phyloP scores from a whole-genome alignment of 2,888 invertebrate species.

The Drosophila borealis region DNA sequence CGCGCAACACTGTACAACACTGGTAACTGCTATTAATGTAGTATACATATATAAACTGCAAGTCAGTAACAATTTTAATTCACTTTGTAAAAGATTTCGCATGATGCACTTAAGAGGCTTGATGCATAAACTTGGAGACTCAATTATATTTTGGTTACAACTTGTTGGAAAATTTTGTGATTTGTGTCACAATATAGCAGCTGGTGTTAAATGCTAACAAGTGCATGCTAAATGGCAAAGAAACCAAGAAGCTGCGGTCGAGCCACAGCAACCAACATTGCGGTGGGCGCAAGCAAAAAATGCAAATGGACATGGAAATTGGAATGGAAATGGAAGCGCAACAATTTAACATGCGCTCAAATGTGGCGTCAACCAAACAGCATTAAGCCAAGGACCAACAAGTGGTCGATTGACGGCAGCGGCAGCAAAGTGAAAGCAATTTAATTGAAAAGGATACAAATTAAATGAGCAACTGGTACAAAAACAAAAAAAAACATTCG shows the following conservation, averaged over 20 bases:
- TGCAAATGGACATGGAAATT: neutral
- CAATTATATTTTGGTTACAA: neutral
- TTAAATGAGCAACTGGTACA: conserved; percentile 29
- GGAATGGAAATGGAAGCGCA: neutral
- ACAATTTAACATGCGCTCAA: conserved; percentile 30
- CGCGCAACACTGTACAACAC: no score
- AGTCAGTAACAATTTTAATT: no score
- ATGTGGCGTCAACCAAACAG: conserved; percentile 18
- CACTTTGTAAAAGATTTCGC: no score
- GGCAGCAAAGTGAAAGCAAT: conserved; percentile 28
- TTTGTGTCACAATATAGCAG: conserved; percentile 11
- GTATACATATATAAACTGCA: no score
- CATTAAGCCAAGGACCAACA: conserved; percentile 21
- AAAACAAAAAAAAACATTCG: neutral
- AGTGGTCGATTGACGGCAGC: conserved; percentile 27
- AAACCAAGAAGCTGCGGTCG: conserved; percentile 17
- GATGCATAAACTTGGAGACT: no score
- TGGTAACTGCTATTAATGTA: no score
- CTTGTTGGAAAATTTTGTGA: neutral
- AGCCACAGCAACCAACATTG: conserved; percentile 8
- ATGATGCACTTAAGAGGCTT: no score
- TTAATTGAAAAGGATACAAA: conserved; percentile 41
- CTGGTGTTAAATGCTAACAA: conserved; percentile 5
- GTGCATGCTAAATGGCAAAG: neutral
- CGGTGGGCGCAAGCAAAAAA: neutral